phyloP scores from a whole-genome alignment of 2,797 vertebrate species.

The Helarctos malayanus region DNA sequence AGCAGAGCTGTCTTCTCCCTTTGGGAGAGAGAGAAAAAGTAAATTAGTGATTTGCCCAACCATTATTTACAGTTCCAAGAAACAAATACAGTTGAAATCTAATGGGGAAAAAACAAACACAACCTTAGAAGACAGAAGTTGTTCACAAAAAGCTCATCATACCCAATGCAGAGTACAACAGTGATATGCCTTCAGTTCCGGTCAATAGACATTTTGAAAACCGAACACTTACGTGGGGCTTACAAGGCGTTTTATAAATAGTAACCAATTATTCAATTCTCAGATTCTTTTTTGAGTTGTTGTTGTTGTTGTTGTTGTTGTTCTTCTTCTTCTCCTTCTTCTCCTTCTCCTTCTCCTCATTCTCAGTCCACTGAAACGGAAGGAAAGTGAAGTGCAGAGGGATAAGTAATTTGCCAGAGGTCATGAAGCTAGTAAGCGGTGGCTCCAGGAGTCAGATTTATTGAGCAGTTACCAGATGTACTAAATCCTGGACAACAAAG shows the following conservation, averaged over 20 bases:
- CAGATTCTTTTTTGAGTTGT: too few relatives aligned
- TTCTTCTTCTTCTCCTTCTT: background rate
- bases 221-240: background rate
- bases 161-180: background rate
- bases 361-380: background rate
- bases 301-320: too few relatives aligned
- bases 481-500: background rate
- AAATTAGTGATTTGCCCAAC: background rate
- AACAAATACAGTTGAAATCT: constrained; percentile 12
- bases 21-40: background rate
- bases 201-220: constrained; percentile 35
- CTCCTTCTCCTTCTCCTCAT: too few relatives aligned
- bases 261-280: background rate
- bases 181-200: background rate
- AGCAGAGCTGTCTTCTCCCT: background rate
- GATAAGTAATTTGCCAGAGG: background rate
- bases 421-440: background rate
- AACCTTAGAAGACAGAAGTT: background rate
- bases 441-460: background rate
- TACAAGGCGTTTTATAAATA: background rate
- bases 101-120: background rate
- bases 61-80: background rate
- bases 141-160: constrained; percentile 4
- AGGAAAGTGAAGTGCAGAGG: background rate
- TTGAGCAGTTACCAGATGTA: background rate